phyloP scores from a whole-genome alignment of 2,113 vertebrate genomes.

The Alligator mississippiensis region DNA sequence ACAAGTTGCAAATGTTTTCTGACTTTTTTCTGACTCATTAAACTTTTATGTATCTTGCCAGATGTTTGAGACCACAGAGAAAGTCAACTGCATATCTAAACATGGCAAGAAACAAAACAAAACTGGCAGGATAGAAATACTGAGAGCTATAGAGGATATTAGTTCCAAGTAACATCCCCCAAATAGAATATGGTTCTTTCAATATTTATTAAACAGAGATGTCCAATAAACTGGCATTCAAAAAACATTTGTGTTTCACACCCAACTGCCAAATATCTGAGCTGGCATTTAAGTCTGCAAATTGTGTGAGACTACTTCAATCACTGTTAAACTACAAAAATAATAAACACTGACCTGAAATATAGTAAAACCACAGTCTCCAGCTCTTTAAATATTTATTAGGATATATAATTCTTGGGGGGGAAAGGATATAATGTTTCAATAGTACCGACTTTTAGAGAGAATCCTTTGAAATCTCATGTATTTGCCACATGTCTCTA shows the following conservation, averaged over 20 bases:
- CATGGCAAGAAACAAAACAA: conserved; percentile 22
- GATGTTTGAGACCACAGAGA: conserved; percentile 54
- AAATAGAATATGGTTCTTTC: neutral
- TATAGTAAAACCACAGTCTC: neutral
- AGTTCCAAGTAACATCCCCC: neutral
- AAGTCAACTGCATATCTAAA: conserved; percentile 34
- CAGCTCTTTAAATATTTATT: neutral
- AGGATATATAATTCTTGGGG: neutral
- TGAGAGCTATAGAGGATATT: conserved; percentile 2
- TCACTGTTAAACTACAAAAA: neutral
- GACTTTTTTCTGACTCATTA: conserved; percentile 66
- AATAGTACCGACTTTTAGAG: neutral
- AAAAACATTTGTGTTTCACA: neutral
- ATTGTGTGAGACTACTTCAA: neutral
- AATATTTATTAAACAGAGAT: neutral
- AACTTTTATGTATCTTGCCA: conserved; percentile 62
- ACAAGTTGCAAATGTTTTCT: conserved; percentile 67
- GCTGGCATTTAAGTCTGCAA: neutral
- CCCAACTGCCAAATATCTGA: neutral
- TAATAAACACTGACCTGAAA: neutral
- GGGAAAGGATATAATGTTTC: neutral
- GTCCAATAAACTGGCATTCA: neutral
- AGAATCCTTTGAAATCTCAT: neutral
- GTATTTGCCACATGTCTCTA: neutral
- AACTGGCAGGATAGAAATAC: neutral